A percentile compares a stretch with the other conserved stretches of the same genome.
Conservation (phyloP, 1,140 invertebrate species). For the Lordiphosa collinella region DNA sequence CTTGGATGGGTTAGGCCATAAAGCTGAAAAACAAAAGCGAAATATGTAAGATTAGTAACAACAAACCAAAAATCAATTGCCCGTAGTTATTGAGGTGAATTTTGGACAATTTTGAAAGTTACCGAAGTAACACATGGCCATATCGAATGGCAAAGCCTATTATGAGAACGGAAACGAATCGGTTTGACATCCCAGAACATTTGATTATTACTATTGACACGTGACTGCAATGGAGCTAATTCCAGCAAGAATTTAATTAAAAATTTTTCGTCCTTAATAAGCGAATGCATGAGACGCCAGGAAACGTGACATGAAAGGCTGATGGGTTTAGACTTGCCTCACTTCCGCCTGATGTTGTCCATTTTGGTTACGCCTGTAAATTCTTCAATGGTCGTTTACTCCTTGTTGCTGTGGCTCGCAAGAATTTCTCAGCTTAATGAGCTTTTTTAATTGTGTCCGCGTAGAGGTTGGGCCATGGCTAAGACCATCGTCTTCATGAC, state of each 20-base stretch:
- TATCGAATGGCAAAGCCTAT: too few relatives aligned
- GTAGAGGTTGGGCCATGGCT: conserved; percentile 22
- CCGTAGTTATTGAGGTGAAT: conserved; percentile 7
- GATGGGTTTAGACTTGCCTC: conserved; percentile 14
- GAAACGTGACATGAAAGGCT: conserved; percentile 50
- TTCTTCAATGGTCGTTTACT: conserved; percentile 54
- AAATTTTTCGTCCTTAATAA: conserved; percentile 58
- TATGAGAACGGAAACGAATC: not conserved
- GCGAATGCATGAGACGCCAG: conserved; percentile 1
- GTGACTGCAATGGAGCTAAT: conserved; percentile 68
- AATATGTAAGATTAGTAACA: not conserved
- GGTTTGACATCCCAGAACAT: conserved; percentile 26
- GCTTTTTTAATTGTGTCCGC: conserved; percentile 10
- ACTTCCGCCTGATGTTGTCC: conserved; percentile 41
- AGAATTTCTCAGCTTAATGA: conserved; percentile 26
- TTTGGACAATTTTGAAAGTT: too few relatives aligned
- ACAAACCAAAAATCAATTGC: conserved; percentile 41
- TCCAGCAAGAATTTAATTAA: conserved; percentile 74
- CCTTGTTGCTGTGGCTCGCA: conserved; percentile 10
- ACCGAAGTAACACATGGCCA: too few relatives aligned
- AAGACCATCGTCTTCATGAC: not conserved
- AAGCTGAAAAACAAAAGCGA: conserved; percentile 23
- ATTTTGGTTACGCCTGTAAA: conserved; percentile 64
- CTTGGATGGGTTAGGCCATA: conserved; percentile 23
- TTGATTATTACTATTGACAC: conserved; percentile 78